A percentile compares a stretch with the other conserved stretches of the same genome.
phyloP scores from a whole-genome alignment of 1,140 invertebrate genomes.

The Antheraea pernyi region DNA sequence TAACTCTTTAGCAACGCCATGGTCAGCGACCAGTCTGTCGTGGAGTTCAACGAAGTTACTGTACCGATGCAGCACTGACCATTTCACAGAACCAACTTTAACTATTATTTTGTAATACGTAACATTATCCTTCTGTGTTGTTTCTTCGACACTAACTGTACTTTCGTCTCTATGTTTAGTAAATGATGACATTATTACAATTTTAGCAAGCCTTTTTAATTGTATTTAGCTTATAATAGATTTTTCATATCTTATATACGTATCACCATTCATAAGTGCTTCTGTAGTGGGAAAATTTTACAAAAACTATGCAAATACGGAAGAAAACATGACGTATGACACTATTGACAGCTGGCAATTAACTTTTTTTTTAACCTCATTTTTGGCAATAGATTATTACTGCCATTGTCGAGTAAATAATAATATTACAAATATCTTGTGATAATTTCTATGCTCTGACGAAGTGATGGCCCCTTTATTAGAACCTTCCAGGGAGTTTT shows the following conservation, averaged over 20 bases:
- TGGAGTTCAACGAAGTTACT: constrained; percentile 94
- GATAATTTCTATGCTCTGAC: too few relatives aligned
- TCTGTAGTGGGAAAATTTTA: background rate
- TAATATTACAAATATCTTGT: too few relatives aligned
- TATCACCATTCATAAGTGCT: background rate
- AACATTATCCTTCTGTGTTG: constrained; percentile 68
- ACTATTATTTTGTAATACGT: constrained; percentile 75
- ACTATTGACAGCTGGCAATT: background rate
- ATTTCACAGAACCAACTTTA: constrained; percentile 84
- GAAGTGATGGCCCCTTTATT: too few relatives aligned
- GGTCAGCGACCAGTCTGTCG: constrained; percentile 87
- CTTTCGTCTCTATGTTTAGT: constrained; percentile 65
- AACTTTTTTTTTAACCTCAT: too few relatives aligned
- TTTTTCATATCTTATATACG: background rate
- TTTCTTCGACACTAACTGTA: constrained; percentile 62
- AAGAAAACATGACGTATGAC: background rate
- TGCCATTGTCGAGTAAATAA: too few relatives aligned
- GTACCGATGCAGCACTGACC: constrained; percentile 92
- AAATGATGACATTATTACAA: constrained; percentile 60
- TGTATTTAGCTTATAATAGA: background rate
- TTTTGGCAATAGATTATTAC: too few relatives aligned
- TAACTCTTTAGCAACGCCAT: constrained; percentile 90
- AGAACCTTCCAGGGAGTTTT: too few relatives aligned
- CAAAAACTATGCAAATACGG: background rate
- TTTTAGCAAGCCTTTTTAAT: background rate